Evolutionary conservation across 2,113 vertebrate species (phyloP), one percentile per base, ranked within the genome.

Genomic region (Laticauda laticaudata): DNA sequence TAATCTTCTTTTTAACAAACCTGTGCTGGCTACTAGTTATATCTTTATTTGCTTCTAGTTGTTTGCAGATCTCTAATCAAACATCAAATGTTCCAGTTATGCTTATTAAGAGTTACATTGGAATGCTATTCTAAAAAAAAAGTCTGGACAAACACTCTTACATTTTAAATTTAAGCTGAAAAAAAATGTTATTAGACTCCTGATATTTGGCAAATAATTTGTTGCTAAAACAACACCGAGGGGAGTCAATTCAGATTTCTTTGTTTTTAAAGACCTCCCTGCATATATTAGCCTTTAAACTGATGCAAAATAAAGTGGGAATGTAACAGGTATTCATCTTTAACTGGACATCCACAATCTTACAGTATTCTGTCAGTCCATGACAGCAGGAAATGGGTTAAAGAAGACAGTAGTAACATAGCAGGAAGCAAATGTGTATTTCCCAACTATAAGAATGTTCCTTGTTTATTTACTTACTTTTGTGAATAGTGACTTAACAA

Each of bases 71-170:
- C 21, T 57, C 21, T 95, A 93, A 89, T 91, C 94, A 92, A 7
- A 95, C 95, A 96, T 96, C 95, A 96, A 93, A 96, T 96, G 95
- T 95, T 96, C 96, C 86, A 95, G 90, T 94, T 95, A 96, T 94
- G 91, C 87, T 95, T 91, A 95, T 56, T 51, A 92, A 57, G 92
- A 94, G 93, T 89, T 95, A 96, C 93, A 95, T 94, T 92, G 92
- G 87, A 95, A 96, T 95, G 95, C 75, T 93, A 94, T 93, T 94
- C 93, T 90, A 15, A 0, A 2, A 0, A 2, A 88, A 57, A 56
- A 94, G 89, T 89, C 93, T 92, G 55, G 34, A 39, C 7, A 81
- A 81, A 81, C 18, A 43, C 18, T 43, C 34, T 81, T 81, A 81
- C 3, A 39, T 85, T 94, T 94, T 95, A 91, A 96, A 96, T 96